Conservation (phyloP, 2,113 vertebrate species). For the Dasypus novemcinctus region DNA sequence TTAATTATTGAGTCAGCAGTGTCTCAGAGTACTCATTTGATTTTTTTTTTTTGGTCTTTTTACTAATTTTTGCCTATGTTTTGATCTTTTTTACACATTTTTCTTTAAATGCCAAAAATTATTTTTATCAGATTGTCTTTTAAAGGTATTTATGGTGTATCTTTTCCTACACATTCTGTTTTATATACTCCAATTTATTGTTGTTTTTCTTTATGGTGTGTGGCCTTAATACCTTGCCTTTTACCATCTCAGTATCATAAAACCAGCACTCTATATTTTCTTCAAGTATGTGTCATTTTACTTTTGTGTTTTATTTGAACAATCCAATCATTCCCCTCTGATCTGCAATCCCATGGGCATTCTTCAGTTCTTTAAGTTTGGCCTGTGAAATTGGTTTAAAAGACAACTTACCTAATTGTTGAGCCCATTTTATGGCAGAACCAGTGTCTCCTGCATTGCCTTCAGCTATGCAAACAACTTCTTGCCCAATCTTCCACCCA, state of each 20-base stretch:
- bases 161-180: background rate
- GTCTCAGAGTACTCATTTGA: background rate
- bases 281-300: background rate
- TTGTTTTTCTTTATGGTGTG: background rate
- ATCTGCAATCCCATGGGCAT: background rate
- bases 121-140: background rate
- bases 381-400: background rate
- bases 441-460: conserved; percentile 92
- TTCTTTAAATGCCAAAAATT: background rate
- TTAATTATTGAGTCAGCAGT: background rate
- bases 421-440: conserved; percentile 93
- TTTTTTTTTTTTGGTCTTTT: background rate
- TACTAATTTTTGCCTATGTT: background rate
- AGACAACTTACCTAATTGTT: conserved; percentile 89
- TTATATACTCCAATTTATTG: background rate
- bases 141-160: background rate
- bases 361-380: background rate
- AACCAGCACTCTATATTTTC: conserved; percentile 4
- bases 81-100: background rate
- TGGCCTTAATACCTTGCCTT: background rate
- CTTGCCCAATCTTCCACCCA: conserved; percentile 96
- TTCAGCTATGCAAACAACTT: conserved; percentile 94
- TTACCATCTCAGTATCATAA: background rate
- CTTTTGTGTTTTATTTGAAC: background rate
- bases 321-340: background rate